Base-by-base conservation (phyloP, 1,140 invertebrate species). In the Calycopis cecrops region DNA sequence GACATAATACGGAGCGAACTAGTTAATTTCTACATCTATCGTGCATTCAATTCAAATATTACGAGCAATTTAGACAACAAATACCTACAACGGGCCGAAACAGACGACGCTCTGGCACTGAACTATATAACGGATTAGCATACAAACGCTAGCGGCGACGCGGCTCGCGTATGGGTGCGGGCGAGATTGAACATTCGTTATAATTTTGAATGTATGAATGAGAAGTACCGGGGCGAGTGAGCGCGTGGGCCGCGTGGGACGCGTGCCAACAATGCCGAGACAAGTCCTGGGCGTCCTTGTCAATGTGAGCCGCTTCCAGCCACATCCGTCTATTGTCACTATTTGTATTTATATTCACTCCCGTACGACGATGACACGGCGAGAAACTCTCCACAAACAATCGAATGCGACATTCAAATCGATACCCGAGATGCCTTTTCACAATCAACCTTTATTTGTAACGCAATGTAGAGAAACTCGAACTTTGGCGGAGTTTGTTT, bases 201-300 rank as follows among this genome's bases (percentile, higher is more conserved):
- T 87, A 76, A 84, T 84, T 84, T 83, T 87, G 81, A 85, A 87
- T 87, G 81, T 85, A 87, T 87, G 84, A 87, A 87, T 87, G 81
- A 85, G 80, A 79, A 86, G 79, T 84, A 73, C 75, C 66, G 63
- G 70, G 66, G 70, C 73, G 64, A 65, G 73, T 71, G 59, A 74
- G 66, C 63, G 70, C 55, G 21, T 28, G 21, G 64, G 65, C 59
- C 72, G 83, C 83, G 83, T 85, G 80, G 83, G 83, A 65, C 77
- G 83, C 76, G 76, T 73, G 76, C 71, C 78, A 75, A 82, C 80
- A 84, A 83, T 80, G 69, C 69, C 70, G 67, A 73, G 79, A 82
- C 80, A 79, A 82, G 78, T 86, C 79, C 81, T 82, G 73, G 77
- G 77, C 83, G 83, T 85, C 83, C 83, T 87, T 87, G 83, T 85